These are phyloP conservation scores for Portunus trituberculatus DNA, from an alignment of 1,140 invertebrate genomes.

Conservation along the genomic window DNA sequence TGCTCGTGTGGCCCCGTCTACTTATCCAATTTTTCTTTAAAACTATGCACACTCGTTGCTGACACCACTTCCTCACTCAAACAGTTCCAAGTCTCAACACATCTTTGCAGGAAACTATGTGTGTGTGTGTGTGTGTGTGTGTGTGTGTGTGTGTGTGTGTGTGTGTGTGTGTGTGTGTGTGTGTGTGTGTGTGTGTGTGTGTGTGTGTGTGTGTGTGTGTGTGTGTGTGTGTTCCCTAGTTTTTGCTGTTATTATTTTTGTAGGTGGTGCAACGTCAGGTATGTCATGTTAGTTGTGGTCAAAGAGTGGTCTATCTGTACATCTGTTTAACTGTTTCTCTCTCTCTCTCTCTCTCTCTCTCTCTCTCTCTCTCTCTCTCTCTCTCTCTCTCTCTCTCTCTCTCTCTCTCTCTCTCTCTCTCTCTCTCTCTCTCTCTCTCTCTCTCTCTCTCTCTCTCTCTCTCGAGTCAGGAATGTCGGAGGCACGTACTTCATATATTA, in stretches of 20 bases:
- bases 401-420: slow-evolving; percentile 42
- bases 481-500: too few species aligned
- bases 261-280: too few species aligned
- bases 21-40: too few species aligned
- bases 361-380: slow-evolving; percentile 44
- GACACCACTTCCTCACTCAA: too few species aligned
- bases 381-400: not conserved
- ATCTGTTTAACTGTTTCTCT: too few species aligned
- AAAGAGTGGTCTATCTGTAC: too few species aligned
- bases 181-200: slow-evolving; percentile 82
- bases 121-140: slow-evolving; percentile 31
- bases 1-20: too few species aligned
- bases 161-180: slow-evolving; percentile 20
- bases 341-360: slow-evolving; percentile 16
- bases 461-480: too few species aligned
- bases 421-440: slow-evolving; percentile 41
- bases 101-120: too few species aligned
- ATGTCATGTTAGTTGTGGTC: too few species aligned
- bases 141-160: slow-evolving; percentile 82
- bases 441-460: not conserved
- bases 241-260: not conserved
- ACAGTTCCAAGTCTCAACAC: too few species aligned
- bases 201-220: slow-evolving; percentile 1
- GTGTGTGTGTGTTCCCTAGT: slow-evolving; percentile 35
- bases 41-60: too few species aligned